Conservation (phyloP, 2,113 vertebrate species). For the Rhinichthys klamathensis region DNA sequence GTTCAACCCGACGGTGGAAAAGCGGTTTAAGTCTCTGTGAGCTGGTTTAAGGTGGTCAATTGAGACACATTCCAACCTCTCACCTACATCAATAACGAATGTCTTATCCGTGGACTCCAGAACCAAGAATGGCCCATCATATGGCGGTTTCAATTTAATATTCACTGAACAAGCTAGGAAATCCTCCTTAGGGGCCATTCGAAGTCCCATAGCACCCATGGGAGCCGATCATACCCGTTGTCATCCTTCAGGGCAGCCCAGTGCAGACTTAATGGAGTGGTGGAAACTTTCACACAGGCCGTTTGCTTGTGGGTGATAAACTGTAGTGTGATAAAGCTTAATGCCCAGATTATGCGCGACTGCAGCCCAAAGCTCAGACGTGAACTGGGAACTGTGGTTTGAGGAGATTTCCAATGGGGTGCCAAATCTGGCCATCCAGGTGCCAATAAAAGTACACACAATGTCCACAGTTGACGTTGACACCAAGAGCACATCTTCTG, state of each 20-base stretch:
- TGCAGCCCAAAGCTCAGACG: background rate
- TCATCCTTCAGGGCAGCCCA: constrained; percentile 14
- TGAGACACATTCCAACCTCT: background rate
- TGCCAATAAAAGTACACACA: background rate
- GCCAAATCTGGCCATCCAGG: constrained; percentile 1
- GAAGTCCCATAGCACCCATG: too few species aligned
- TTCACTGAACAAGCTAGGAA: background rate
- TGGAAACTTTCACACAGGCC: constrained; percentile 10
- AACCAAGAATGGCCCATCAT: constrained; percentile 11
- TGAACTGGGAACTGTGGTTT: constrained; percentile 18
- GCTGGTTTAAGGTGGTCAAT: constrained; percentile 12
- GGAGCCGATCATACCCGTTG: background rate
- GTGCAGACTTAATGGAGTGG: background rate
- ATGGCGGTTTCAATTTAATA: background rate
- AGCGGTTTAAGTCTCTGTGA: background rate
- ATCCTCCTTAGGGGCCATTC: background rate
- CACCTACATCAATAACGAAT: background rate
- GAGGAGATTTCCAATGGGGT: constrained; percentile 11
- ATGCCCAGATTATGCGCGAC: background rate
- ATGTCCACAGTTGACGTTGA: too few species aligned
- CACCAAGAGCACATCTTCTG: background rate
- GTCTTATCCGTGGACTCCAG: background rate
- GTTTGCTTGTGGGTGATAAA: background rate
- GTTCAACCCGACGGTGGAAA: too few species aligned
- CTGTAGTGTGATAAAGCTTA: constrained; percentile 21